Percentiles rank a stretch among this genome's conserved stretches.
phyloP scores from a whole-genome alignment of 1,140 invertebrate species.

The Melanaphis sacchari region DNA sequence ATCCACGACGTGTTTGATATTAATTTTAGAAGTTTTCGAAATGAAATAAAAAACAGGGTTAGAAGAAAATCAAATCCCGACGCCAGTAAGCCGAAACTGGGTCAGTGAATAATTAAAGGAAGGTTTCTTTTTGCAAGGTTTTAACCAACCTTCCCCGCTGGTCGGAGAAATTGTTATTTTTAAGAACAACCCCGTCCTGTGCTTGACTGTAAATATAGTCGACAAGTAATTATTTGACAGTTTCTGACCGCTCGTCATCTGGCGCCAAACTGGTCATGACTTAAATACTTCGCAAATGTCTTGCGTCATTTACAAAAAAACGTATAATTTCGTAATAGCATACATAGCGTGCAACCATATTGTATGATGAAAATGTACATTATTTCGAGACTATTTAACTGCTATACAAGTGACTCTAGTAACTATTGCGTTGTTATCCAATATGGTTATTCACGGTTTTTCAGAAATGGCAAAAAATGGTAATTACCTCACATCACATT shows the following conservation, averaged over 20 bases:
- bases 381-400: neutral
- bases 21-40: neutral
- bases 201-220: neutral
- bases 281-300: neutral
- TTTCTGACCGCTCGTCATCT: neutral
- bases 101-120: constrained; percentile 45
- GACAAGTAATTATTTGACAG: constrained; percentile 1
- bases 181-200: neutral
- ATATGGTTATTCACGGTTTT: neutral
- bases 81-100: neutral
- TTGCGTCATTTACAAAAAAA: neutral
- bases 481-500: neutral
- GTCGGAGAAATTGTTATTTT: neutral
- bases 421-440: neutral
- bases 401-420: neutral
- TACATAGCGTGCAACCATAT: neutral
- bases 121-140: constrained; percentile 31
- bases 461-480: neutral
- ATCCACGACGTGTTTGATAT: neutral
- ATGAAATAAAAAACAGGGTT: neutral
- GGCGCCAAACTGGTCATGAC: constrained; percentile 8
- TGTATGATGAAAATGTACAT: neutral
- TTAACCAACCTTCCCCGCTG: neutral
- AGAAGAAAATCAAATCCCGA: neutral
- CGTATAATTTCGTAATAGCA: neutral